A percentile compares a stretch with the other conserved stretches of the same genome.
Evolutionary conservation across 92 coral and sea anemone species (phyloP).

Genomic region (Micromussa lordhowensis): DNA sequence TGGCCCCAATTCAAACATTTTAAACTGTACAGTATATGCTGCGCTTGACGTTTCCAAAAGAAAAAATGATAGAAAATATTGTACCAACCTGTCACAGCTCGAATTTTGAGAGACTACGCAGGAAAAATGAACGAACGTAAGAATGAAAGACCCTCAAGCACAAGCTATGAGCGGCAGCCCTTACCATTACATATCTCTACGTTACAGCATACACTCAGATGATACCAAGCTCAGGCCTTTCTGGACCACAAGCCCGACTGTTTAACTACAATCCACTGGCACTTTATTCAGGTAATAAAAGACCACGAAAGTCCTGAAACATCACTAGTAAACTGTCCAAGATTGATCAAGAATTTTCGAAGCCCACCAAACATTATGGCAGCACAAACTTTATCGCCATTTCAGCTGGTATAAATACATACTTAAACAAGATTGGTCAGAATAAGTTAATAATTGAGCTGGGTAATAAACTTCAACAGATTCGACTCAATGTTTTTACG

Average conservation of each 20-base stretch:
- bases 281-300: conserved; percentile 21
- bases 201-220: conserved; percentile 23
- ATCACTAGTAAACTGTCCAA: background rate
- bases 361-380: background rate
- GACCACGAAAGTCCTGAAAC: background rate
- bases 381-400: too few relatives aligned
- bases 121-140: too few relatives aligned
- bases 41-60: too few relatives aligned
- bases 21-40: too few relatives aligned
- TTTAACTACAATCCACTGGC: conserved; percentile 3
- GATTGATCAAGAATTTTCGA: background rate
- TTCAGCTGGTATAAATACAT: too few relatives aligned
- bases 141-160: background rate
- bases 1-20: too few relatives aligned
- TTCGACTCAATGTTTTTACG: background rate
- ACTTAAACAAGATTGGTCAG: too few relatives aligned
- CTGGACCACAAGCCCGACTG: background rate
- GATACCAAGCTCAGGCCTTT: background rate
- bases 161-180: too few relatives aligned
- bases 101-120: background rate
- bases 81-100: background rate
- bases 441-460: too few relatives aligned
- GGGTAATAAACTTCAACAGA: too few relatives aligned
- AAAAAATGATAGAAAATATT: too few relatives aligned
- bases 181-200: background rate